Percentiles rank a stretch among this genome's conserved stretches.
Conservation (phyloP, 2,113 vertebrate species). For the Lates calcarifer region DNA sequence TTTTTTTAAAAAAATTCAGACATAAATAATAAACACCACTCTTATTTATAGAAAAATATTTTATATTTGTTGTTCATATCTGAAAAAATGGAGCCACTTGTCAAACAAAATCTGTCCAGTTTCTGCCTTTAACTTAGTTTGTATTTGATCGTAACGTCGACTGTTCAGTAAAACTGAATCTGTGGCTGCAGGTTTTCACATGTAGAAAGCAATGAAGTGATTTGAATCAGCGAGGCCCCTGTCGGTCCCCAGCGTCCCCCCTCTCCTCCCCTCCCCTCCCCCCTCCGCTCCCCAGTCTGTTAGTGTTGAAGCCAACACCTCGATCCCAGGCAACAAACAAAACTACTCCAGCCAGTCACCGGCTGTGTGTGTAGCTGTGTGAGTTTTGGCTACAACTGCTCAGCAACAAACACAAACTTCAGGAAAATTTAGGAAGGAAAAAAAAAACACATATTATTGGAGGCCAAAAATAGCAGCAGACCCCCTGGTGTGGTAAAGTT, state of each 20-base stretch:
- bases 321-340: slow-evolving; percentile 61
- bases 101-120: not conserved
- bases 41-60: not conserved
- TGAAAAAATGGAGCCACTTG: too few relatives aligned
- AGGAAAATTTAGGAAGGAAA: slow-evolving; percentile 29
- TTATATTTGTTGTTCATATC: not conserved
- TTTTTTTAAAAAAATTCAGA: too few relatives aligned
- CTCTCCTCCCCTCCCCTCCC: not conserved
- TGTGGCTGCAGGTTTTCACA: slow-evolving; percentile 27
- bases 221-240: slow-evolving; percentile 17
- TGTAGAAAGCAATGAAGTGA: slow-evolving; percentile 14
- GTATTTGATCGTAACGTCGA: too few relatives aligned
- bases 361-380: slow-evolving; percentile 69
- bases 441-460: slow-evolving; percentile 4
- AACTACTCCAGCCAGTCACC: slow-evolving; percentile 30
- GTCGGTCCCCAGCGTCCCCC: slow-evolving; percentile 6
- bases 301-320: slow-evolving; percentile 56
- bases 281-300: slow-evolving; percentile 5
- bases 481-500: slow-evolving; percentile 59
- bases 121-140: not conserved
- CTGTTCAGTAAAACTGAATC: not conserved
- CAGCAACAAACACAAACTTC: slow-evolving; percentile 59
- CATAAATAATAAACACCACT: too few relatives aligned
- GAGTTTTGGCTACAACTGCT: slow-evolving; percentile 59
- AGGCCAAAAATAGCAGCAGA: slow-evolving; percentile 69